phyloP scores from a whole-genome alignment of 2,888 invertebrate species.

The Conchocele bisecta region DNA sequence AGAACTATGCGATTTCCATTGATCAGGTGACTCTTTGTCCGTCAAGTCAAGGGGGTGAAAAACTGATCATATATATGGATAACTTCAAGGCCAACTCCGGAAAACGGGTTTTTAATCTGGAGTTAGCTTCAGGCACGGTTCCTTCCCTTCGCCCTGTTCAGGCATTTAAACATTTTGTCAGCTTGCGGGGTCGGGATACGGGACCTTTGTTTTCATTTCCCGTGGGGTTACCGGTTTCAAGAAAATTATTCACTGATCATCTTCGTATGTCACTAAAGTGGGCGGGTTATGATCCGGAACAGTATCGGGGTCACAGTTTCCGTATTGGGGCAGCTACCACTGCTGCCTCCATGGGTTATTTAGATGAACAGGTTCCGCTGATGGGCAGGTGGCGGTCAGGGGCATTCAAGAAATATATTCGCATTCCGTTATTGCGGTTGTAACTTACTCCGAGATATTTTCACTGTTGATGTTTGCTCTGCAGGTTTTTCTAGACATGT shows the following conservation, averaged over 20 bases:
- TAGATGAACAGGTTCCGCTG: neutral
- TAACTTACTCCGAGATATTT: too few species aligned
- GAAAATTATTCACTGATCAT: neutral
- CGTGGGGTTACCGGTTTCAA: neutral
- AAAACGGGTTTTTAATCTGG: neutral
- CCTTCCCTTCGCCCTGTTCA: neutral
- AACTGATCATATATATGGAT: neutral
- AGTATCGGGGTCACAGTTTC: conserved; percentile 3
- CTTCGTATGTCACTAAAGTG: neutral
- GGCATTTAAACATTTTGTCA: neutral
- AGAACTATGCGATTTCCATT: neutral
- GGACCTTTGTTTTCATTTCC: neutral
- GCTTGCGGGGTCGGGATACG: neutral
- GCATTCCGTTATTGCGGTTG: conserved; percentile 5
- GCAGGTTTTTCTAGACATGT: too few species aligned
- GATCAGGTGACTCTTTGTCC: neutral
- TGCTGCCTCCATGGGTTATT: neutral
- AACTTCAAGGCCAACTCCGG: neutral
- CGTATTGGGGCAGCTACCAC: conserved; percentile 2
- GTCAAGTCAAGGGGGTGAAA: too few species aligned
- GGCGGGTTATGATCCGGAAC: neutral
- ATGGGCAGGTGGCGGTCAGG: neutral
- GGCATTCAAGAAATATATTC: conserved; percentile 1
- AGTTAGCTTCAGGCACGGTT: neutral
- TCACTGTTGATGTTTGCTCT: too few species aligned